phyloP scores from a whole-genome alignment of 2,888 invertebrate genomes.

The Scelioninae gen. 2 region DNA sequence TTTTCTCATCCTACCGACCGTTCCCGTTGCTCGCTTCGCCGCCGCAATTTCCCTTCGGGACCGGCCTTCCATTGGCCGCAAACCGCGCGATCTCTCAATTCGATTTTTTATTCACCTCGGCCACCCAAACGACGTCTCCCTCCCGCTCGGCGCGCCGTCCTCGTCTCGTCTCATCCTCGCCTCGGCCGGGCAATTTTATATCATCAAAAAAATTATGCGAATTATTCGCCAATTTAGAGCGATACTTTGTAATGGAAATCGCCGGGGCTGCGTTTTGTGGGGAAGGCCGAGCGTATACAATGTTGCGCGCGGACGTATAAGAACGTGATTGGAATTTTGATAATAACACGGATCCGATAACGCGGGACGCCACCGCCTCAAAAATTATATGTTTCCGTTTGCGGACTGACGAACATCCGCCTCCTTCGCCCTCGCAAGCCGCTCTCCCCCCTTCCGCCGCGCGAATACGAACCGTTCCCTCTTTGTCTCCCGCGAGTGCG shows the following conservation, averaged over 20 bases:
- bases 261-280: conserved; percentile 14
- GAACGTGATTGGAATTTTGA: conserved; percentile 46
- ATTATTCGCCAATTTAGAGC: conserved; percentile 35
- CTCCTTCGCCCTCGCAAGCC: conserved; percentile 12
- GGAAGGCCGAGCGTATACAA: conserved; percentile 18
- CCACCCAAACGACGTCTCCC: conserved; percentile 19
- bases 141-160: background rate
- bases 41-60: too few species aligned
- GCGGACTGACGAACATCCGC: conserved; percentile 41
- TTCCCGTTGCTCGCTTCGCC: too few species aligned
- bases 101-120: conserved; percentile 1
- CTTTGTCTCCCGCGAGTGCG: background rate
- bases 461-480: background rate
- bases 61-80: background rate
- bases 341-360: conserved; percentile 48
- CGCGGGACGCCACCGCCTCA: conserved; percentile 40
- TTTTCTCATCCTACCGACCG: too few species aligned
- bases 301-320: conserved; percentile 29
- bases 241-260: conserved; percentile 35
- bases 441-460: background rate
- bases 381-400: conserved; percentile 52
- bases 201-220: conserved; percentile 36
- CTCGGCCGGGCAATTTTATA: conserved; percentile 7
- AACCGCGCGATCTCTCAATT: conserved; percentile 27
- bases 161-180: conserved; percentile 4